Evolutionary conservation across 1,140 invertebrate genomes (phyloP).

Genomic region (Caenorhabditis briggsae): DNA sequence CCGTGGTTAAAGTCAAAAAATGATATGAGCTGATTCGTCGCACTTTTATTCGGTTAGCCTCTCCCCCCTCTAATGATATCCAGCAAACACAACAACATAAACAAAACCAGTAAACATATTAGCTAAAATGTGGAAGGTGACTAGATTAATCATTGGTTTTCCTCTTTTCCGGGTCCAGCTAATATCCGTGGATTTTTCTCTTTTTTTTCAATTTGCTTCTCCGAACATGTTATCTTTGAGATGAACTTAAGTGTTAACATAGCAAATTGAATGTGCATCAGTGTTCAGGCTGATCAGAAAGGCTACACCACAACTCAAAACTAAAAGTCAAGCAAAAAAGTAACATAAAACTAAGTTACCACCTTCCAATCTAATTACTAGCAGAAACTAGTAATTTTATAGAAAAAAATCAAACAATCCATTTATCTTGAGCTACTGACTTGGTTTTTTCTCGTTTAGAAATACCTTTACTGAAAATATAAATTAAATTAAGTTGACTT

Average conservation of each 20-base stretch:
- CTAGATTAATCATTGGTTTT: conserved; percentile 27
- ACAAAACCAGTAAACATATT: conserved; percentile 11
- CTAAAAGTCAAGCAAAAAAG: not conserved
- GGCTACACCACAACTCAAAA: not conserved
- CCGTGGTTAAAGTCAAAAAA: not conserved
- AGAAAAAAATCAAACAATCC: not conserved
- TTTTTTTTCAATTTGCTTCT: not conserved
- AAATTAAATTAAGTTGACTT: not conserved
- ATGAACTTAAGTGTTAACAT: too few species aligned
- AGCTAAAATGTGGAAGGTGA: not conserved
- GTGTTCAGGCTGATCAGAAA: not conserved
- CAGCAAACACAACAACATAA: not conserved
- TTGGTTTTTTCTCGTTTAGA: not conserved
- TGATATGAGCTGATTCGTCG: not conserved
- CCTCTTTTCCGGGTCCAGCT: not conserved
- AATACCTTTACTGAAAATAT: not conserved
- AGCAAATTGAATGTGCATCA: not conserved
- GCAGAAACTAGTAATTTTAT: not conserved
- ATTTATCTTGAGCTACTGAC: conserved; percentile 10
- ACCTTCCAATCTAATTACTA: not conserved
- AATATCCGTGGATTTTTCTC: not conserved
- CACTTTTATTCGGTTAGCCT: conserved; percentile 9
- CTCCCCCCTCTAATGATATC: not conserved
- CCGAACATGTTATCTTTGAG: not conserved
- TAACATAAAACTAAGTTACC: not conserved